A percentile compares a stretch with the other conserved stretches of the same genome.
These are phyloP conservation scores for Apeltes quadracus DNA, from an alignment of 2,113 vertebrate genomes.

Conservation along the genomic window DNA sequence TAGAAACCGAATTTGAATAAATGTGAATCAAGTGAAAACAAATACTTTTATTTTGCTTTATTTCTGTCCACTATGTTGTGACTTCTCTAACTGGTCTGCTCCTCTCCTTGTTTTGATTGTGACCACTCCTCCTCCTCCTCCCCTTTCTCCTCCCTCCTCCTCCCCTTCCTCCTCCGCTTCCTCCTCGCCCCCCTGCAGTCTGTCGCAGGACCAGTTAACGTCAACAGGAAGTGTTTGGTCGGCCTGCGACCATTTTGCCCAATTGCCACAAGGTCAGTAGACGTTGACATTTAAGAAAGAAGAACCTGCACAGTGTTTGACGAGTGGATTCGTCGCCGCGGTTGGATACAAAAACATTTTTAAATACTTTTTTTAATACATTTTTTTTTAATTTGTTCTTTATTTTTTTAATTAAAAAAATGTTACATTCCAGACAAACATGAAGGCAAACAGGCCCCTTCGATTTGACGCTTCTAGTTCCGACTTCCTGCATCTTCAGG, in stretches of 20 bases:
- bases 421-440: too few species aligned
- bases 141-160: neutral
- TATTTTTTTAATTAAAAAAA: too few species aligned
- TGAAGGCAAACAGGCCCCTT: too few species aligned
- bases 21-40: too few species aligned
- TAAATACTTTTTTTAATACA: too few species aligned
- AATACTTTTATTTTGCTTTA: neutral
- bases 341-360: neutral
- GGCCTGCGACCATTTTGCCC: slow-evolving; percentile 84
- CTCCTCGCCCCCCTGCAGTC: slow-evolving; percentile 64
- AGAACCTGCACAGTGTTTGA: neutral
- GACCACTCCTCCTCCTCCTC: neutral
- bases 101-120: too few species aligned
- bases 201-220: slow-evolving; percentile 86
- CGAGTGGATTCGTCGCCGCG: neutral
- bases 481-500: neutral
- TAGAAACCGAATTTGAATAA: too few species aligned
- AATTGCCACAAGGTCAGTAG: slow-evolving; percentile 84
- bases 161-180: neutral
- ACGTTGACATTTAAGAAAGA: neutral
- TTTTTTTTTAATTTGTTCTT: too few species aligned
- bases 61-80: neutral
- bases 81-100: neutral
- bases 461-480: too few species aligned
- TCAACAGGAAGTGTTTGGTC: slow-evolving; percentile 90